phyloP scores from a whole-genome alignment of 2,888 invertebrate genomes.

The Cecidostiba fungosa region DNA sequence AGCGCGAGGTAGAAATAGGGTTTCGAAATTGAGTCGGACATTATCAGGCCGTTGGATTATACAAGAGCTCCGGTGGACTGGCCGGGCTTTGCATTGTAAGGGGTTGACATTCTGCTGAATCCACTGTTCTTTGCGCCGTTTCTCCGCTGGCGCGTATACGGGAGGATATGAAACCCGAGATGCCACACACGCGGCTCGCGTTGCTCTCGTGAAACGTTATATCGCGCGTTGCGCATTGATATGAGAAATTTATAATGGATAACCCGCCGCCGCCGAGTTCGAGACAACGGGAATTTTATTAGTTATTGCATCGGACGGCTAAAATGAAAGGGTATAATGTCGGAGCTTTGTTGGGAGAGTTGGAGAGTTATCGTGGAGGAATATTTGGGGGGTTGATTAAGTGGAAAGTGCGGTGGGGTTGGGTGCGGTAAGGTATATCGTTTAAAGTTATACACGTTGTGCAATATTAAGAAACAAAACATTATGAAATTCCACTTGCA shows the following conservation, averaged over 20 bases:
- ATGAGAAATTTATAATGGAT: constrained; percentile 16
- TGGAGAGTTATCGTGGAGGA: not conserved
- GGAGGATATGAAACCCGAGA: not conserved
- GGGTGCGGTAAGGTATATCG: too few species aligned
- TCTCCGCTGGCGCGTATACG: not conserved
- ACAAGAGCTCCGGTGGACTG: not conserved
- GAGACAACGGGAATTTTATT: not conserved
- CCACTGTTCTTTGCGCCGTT: constrained; percentile 10
- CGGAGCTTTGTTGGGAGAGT: not conserved
- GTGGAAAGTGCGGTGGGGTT: too few species aligned
- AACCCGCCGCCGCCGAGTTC: not conserved
- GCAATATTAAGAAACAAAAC: too few species aligned
- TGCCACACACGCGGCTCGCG: not conserved
- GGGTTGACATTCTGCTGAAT: constrained; percentile 20
- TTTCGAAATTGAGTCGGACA: constrained; percentile 12
- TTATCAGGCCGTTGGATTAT: constrained; percentile 24
- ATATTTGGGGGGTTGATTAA: not conserved
- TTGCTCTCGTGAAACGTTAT: not conserved
- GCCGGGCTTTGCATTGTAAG: not conserved
- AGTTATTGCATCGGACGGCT: not conserved
- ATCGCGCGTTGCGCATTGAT: not conserved
- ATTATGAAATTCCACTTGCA: too few species aligned
- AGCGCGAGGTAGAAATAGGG: not conserved
- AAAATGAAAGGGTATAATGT: not conserved
- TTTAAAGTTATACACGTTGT: not conserved